Evolutionary conservation across 2,113 vertebrate species (phyloP).

Genomic region (Synchiropus splendidus): DNA sequence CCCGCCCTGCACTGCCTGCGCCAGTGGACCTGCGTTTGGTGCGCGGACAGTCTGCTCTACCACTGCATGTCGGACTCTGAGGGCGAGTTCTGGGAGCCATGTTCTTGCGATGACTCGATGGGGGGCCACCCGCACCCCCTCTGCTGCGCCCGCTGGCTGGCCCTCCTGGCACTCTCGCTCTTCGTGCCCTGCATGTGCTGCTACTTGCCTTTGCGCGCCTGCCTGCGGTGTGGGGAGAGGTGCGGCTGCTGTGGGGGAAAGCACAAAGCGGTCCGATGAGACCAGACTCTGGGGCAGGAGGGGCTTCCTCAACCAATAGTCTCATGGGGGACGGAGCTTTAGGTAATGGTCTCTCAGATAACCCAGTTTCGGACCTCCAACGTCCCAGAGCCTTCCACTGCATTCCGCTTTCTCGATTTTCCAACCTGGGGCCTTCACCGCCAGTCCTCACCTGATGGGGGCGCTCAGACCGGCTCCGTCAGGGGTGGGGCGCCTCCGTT

Average conservation of each 20-base stretch:
- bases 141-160: slow-evolving; percentile 84
- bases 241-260: slow-evolving; percentile 86
- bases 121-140: slow-evolving; percentile 72
- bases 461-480: slow-evolving; percentile 23
- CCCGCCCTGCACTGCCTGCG: slow-evolving; percentile 79
- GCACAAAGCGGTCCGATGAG: slow-evolving; percentile 88
- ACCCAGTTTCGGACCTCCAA: slow-evolving; percentile 18
- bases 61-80: slow-evolving; percentile 94
- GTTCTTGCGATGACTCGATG: slow-evolving; percentile 81
- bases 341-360: slow-evolving; percentile 25
- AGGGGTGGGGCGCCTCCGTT: slow-evolving; percentile 40
- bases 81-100: slow-evolving; percentile 90
- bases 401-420: slow-evolving; percentile 57
- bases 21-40: slow-evolving; percentile 89
- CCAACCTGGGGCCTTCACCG: slow-evolving; percentile 51
- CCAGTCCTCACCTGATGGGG: slow-evolving; percentile 9
- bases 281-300: slow-evolving; percentile 32
- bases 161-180: slow-evolving; percentile 78
- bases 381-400: slow-evolving; percentile 55
- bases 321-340: slow-evolving; percentile 11
- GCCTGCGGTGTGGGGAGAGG: slow-evolving; percentile 82
- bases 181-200: slow-evolving; percentile 93
- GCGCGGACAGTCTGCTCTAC: slow-evolving; percentile 87
- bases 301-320: slow-evolving; percentile 18
- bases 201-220: slow-evolving; percentile 84